phyloP scores from a whole-genome alignment of 2,113 vertebrate genomes.

The Lucifuga dentata region DNA sequence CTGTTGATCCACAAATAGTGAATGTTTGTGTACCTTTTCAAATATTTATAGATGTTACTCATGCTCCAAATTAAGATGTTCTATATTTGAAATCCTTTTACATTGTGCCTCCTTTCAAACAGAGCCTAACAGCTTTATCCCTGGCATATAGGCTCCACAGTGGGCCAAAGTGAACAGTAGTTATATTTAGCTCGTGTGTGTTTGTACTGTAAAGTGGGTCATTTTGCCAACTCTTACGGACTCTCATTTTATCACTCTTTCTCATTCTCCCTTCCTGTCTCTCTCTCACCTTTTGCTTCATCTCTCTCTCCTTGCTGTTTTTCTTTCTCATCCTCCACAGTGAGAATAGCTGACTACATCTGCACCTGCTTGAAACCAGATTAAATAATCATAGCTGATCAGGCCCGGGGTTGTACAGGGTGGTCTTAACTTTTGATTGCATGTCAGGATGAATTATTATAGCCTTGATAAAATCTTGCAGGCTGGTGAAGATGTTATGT shows the following conservation, averaged over 20 bases:
- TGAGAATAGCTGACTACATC: too few species aligned
- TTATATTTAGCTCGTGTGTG: constrained; percentile 64
- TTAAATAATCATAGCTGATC: constrained; percentile 23
- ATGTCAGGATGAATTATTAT: constrained; percentile 69
- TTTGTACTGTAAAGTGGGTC: constrained; percentile 71
- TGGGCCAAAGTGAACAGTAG: constrained; percentile 44
- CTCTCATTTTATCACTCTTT: constrained; percentile 41
- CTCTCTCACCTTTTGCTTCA: background rate
- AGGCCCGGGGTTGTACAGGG: constrained; percentile 35
- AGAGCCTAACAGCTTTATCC: constrained; percentile 36
- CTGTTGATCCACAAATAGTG: background rate
- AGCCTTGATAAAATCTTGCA: constrained; percentile 14
- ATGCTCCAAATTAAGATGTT: constrained; percentile 58
- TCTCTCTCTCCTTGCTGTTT: background rate
- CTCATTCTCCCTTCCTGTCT: constrained; percentile 16
- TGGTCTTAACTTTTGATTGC: constrained; percentile 62
- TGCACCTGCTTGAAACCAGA: constrained; percentile 27
- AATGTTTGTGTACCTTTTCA: constrained; percentile 53
- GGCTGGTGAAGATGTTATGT: constrained; percentile 23
- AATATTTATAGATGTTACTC: constrained; percentile 69
- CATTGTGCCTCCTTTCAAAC: constrained; percentile 67
- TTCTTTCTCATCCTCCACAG: constrained; percentile 1
- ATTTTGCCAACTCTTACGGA: constrained; percentile 39
- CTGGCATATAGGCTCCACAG: constrained; percentile 33
- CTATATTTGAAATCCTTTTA: constrained; percentile 65